Conservation (phyloP, 1,140 invertebrate species). For the Sitodiplosis mosellana region DNA sequence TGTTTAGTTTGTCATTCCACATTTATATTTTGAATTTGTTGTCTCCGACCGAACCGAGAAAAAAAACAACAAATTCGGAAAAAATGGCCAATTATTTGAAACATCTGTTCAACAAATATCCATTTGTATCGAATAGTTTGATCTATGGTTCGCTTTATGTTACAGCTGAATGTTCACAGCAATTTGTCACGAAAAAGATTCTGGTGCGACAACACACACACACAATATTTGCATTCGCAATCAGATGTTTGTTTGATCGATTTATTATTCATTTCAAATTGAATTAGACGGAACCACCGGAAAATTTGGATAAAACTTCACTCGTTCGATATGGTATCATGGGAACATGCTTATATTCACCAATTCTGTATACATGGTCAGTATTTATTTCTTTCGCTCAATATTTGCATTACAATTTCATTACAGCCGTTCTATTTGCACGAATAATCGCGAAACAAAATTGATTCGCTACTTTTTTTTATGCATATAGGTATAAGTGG, state of each 20-base stretch:
- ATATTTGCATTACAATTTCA: no score
- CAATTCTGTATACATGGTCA: slow-evolving; percentile 41
- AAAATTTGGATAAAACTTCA: slow-evolving; percentile 31
- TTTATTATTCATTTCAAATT: slow-evolving; percentile 8
- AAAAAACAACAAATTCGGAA: no score
- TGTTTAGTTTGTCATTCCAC: no score
- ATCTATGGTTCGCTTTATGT: slow-evolving; percentile 61
- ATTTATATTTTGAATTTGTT: no score
- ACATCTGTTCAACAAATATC: slow-evolving; percentile 28
- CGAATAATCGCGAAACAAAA: no score
- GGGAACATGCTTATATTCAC: slow-evolving; percentile 37
- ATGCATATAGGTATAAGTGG: slow-evolving; percentile 50
- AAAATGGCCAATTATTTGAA: not conserved
- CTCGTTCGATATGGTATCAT: slow-evolving; percentile 37
- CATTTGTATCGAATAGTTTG: slow-evolving; percentile 48
- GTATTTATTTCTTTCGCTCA: no score
- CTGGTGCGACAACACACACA: no score
- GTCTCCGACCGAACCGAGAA: no score
- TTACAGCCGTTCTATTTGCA: not conserved
- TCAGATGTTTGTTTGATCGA: slow-evolving; percentile 8
- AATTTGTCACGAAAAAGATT: slow-evolving; percentile 43
- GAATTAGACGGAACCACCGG: slow-evolving; percentile 21
- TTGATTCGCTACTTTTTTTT: slow-evolving; percentile 3
- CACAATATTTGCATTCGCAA: slow-evolving; percentile 3
- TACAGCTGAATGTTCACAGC: slow-evolving; percentile 58